phyloP scores from a whole-genome alignment of 2,797 vertebrate species.

The Poecilia wingei region DNA sequence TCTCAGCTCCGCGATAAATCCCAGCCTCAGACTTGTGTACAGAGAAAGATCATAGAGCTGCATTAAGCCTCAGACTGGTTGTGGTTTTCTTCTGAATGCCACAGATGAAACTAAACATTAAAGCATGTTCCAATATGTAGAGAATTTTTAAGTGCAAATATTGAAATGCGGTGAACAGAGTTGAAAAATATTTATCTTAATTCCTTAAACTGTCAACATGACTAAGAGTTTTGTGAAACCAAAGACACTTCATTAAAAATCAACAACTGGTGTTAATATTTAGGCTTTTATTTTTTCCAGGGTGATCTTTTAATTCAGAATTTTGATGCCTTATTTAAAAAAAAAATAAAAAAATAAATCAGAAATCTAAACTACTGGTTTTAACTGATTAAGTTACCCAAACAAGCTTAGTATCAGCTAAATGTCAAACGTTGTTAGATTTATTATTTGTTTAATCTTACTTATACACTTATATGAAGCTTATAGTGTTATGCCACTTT shows the following conservation, averaged over 20 bases:
- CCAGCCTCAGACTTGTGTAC: constrained; percentile 44
- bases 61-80: constrained; percentile 27
- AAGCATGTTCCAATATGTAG: constrained; percentile 22
- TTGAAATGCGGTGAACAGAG: constrained; percentile 19
- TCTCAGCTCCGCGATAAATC: constrained; percentile 47
- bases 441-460: too few relatives aligned
- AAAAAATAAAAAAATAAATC: background rate
- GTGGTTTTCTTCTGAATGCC: constrained; percentile 27
- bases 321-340: background rate
- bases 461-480: too few relatives aligned
- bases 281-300: background rate
- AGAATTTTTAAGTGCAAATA: constrained; percentile 21
- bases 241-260: background rate
- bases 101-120: constrained; percentile 48
- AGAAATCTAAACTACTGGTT: background rate
- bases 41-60: constrained; percentile 50
- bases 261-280: background rate
- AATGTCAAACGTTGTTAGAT: too few relatives aligned
- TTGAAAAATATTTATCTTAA: constrained; percentile 18
- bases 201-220: background rate
- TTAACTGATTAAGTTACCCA: background rate
- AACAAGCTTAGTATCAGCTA: background rate
- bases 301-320: background rate
- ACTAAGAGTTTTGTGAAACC: background rate
- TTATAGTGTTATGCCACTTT: too few relatives aligned